Base-by-base conservation (phyloP, 2,797 vertebrate species). In the Rachycentron canadum region DNA sequence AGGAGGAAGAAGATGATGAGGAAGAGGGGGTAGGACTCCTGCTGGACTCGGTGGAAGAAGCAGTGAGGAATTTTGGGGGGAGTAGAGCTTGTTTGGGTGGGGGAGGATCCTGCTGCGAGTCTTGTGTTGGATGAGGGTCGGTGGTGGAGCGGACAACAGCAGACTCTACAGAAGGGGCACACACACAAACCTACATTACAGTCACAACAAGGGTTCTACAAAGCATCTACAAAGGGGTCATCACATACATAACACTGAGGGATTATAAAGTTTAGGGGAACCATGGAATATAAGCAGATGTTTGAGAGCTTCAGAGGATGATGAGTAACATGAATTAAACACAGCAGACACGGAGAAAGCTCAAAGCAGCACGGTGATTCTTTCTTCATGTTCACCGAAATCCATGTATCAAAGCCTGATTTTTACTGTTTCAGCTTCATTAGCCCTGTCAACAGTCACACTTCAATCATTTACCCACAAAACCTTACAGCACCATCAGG, bases 11-110 rank as follows among this genome's bases (percentile, higher is more conserved):
- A 12, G 86, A 78, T 4, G 82, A 86, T 5, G 87, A 86, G 2
- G 69, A 73, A 34, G 87, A 60, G 9, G 84, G 64, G 38, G 78
- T 26, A 0, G 74, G 14, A 65, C 94, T 94, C 0, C 34, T 93
- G 66, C 40, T 84, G 12, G 90, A 79, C 59, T 97, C 96, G 7
- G 71, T 11, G 28, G 93, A 81, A n/a, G 95, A 89, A 26, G 95
- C 88, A 3, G 71, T 63, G 50, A 92, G 93, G 81, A 94, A 95
- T 91, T 97, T 97, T 0, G 97, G 96, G 59, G 97, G 97, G 56
- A 98, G 94, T 57, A 99, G 86, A 80, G 96, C 96, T 30, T 96
- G 96, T 79, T 93, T 97, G 76, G 83, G 55, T 21, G 73, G 79
- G 1, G 68, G 86, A 36, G 69, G 86, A 14, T 94, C 94, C 63